Base-by-base conservation (phyloP, 1,140 invertebrate species). In the Manduca sexta region DNA sequence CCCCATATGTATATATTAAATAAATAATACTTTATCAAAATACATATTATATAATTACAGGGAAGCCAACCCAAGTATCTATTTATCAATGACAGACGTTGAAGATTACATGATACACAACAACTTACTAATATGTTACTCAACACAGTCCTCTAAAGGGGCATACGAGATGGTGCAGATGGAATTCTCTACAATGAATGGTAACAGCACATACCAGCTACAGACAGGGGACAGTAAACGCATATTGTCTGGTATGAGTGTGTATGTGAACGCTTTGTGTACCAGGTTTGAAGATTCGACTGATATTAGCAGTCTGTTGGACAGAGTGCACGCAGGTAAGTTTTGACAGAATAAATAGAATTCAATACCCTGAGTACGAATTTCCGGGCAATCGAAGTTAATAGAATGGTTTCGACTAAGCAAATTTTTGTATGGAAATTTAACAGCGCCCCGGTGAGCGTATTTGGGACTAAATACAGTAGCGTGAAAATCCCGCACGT, bases 131-230 rank as follows among this genome's bases (percentile, higher is more conserved):
- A 52, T 84, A 17, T 53, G 64, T 14, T 82, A 84, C 18, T 71
- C 81, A 1, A 71, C 76, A 1, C 74, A 81, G 34, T 73, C 77
- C 1, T 69, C 71, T 0, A 52, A 73, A 45, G 58, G 70, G 1
- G 78, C 78, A 2, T 84, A 84, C 45, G 81, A 84, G 53, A 61
- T 74, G 2, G 34, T 82, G 10, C 66, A 79, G 59, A 73, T 84
- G 29, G 81, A 84, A 58, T 74, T 67, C 41, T 72, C 75, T 4
- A 77, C 69, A 5, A 61, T 84, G 29, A 68, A 77, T 42, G 56
- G 59, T 42, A 51, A 60, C 53, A 50, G 60, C 2, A 76, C 78
- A 5, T 82, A 82, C 55, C 66, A 79, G 40, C 39, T 82, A 10
- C 73, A 69, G 43, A 69, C 80, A 1, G 71, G 68, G 0, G 81